Evolutionary conservation across 2,113 vertebrate species (phyloP), one percentile per base, ranked within the genome.

Genomic region (Morone saxatilis): DNA sequence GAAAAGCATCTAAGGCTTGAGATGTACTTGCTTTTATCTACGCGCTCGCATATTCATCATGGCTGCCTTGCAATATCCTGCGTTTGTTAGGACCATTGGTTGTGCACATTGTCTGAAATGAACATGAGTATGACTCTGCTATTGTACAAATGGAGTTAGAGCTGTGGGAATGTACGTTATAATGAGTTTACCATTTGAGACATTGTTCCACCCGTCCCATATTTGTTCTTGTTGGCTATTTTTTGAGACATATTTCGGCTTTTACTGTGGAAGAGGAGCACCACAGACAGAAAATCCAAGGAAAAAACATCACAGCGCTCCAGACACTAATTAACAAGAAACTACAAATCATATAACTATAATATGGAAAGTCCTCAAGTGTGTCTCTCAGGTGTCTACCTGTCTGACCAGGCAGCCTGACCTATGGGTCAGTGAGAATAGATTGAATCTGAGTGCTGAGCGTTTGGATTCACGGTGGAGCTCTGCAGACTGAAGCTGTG

Each of bases 311-410:
- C 6, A 10, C 6, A 25, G 60, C 13, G 51, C 48, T 47, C 41
- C 10, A 71, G 41, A 31, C n/a, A 47, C 25, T 25, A 63, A 48
- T 56, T 25, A 48, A 10, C 25, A 57, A 25, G 20, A 41, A 43
- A 45, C 56, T 41, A 19, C 45, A 72, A 47, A 70, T 66, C 22
- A 63, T 41, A 17, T 40, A 41, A 79, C 31, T 36, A 31, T 50
- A 51, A 81, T 45, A 41, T 17, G 14, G 4, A 71, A 70, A 67
- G 16, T 62, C 40, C 36, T 60, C 16, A n/a, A 48, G 78, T 68
- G 41, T 74, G 69, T 50, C 22, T 62, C 31, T 61, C 63, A 74
- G 41, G 50, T 76, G 63, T 83, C 22, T 56, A 57, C 47, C 47
- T 47, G 63, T 78, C 84, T 61, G 31, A 19, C 48, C 53, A 19